phyloP scores from a whole-genome alignment of 2,113 vertebrate species.

The Labeo catla region DNA sequence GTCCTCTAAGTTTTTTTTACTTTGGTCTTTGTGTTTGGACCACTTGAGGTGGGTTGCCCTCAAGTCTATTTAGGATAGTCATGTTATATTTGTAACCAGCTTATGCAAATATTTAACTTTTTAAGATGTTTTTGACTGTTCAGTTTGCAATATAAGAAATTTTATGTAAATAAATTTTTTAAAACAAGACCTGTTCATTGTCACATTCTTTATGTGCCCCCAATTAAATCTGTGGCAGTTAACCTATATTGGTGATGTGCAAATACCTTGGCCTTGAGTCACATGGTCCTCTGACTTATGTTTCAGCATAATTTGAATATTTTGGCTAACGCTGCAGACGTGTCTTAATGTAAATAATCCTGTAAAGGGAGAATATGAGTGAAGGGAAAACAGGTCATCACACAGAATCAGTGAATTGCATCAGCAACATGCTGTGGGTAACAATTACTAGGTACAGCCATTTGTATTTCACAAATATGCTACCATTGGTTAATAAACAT shows the following conservation, averaged over 20 bases:
- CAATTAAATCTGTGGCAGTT: background rate
- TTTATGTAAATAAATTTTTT: slow-evolving; percentile 58
- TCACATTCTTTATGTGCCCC: background rate
- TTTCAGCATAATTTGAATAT: background rate
- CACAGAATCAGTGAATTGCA: background rate
- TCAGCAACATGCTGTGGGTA: background rate
- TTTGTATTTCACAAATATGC: background rate
- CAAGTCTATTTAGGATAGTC: background rate
- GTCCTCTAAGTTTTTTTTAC: background rate
- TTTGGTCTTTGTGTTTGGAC: background rate
- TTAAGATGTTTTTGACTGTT: slow-evolving; percentile 29
- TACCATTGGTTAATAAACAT: background rate
- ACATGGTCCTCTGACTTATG: background rate
- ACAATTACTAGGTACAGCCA: background rate
- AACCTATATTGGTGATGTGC: background rate
- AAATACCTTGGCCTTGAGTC: background rate
- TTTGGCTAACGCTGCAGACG: background rate
- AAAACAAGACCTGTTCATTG: background rate
- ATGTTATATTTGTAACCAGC: background rate
- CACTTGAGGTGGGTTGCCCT: slow-evolving; percentile 30
- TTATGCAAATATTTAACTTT: slow-evolving; percentile 45
- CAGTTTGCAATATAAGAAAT: slow-evolving; percentile 34
- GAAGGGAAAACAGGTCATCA: background rate
- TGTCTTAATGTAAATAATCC: background rate
- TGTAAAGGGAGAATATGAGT: background rate